phyloP scores from a whole-genome alignment of 2,113 vertebrate genomes.

The Chaetodon trifascialis region DNA sequence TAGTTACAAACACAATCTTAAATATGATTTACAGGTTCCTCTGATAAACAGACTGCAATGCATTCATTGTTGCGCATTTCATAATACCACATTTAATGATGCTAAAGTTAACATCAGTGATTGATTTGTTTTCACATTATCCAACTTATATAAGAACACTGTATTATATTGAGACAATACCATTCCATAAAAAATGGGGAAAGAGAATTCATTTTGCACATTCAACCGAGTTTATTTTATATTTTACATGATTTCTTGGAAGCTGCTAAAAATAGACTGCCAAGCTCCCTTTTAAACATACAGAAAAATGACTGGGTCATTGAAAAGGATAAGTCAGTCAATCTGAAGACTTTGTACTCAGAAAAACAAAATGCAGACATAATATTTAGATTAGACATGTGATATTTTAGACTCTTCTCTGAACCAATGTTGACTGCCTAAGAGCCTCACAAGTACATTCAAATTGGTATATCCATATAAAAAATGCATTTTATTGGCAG shows the following conservation, averaged over 20 bases:
- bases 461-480: conserved; percentile 43
- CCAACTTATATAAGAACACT: not conserved
- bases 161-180: not conserved
- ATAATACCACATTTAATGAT: not conserved
- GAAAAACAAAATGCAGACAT: conserved; percentile 19
- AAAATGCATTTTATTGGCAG: conserved; percentile 71
- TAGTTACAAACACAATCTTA: not conserved
- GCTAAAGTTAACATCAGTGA: not conserved
- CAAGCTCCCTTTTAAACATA: not conserved
- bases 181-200: conserved; percentile 16
- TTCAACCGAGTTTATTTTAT: conserved; percentile 35
- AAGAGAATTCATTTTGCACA: not conserved
- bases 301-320: conserved; percentile 6
- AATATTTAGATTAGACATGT: conserved; percentile 4
- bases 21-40: not conserved
- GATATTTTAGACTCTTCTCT: not conserved
- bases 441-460: not conserved
- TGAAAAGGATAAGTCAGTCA: not conserved
- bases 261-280: not conserved
- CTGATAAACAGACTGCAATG: not conserved
- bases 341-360: not conserved
- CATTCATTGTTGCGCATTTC: not conserved
- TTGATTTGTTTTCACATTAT: not conserved
- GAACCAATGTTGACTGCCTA: not conserved
- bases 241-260: conserved; percentile 8